A percentile compares a stretch with the other conserved stretches of the same genome.
phyloP scores from a whole-genome alignment of 1,140 invertebrate genomes.

The Scaptodrosophila lebanonensis region DNA sequence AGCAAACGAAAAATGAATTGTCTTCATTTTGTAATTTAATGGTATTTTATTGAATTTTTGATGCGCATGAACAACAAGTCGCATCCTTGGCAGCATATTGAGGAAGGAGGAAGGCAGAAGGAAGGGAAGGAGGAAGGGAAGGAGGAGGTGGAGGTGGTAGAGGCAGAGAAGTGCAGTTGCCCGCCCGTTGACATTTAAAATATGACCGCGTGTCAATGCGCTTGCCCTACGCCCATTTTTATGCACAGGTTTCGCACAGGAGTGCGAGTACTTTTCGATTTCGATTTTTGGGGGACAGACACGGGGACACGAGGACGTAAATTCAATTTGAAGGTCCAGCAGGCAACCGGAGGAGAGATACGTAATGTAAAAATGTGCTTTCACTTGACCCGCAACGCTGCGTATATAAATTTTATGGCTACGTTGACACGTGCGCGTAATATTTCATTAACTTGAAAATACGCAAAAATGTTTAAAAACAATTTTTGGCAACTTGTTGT shows the following conservation, averaged over 20 bases:
- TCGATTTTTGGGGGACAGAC: slow-evolving; percentile 35
- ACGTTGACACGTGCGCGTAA: slow-evolving; percentile 73
- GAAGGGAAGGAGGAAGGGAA: background rate
- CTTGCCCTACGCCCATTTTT: slow-evolving; percentile 75
- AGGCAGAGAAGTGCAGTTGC: too few relatives aligned
- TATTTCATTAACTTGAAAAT: slow-evolving; percentile 62
- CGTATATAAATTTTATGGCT: slow-evolving; percentile 72
- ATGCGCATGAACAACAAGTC: slow-evolving; percentile 50
- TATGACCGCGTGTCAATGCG: slow-evolving; percentile 74
- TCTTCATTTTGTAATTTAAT: slow-evolving; percentile 76
- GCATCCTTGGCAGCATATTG: slow-evolving; percentile 51
- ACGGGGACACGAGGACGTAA: slow-evolving; percentile 38
- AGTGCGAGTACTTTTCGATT: slow-evolving; percentile 67
- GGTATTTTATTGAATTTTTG: slow-evolving; percentile 76
- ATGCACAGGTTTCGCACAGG: slow-evolving; percentile 25
- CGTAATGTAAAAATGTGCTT: slow-evolving; percentile 54
- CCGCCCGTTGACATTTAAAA: slow-evolving; percentile 75
- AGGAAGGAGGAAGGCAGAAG: background rate
- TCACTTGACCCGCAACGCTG: slow-evolving; percentile 74
- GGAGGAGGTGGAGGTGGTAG: too few relatives aligned
- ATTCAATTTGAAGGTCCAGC: slow-evolving; percentile 71
- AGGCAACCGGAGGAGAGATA: slow-evolving; percentile 26
- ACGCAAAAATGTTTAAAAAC: slow-evolving; percentile 18
- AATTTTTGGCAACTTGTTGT: too few relatives aligned
- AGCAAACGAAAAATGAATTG: slow-evolving; percentile 59